A percentile compares a stretch with the other conserved stretches of the same genome.
These are phyloP conservation scores for Kryptopterus vitreolus DNA, from an alignment of 2,797 vertebrate species.

Conservation along the genomic window DNA sequence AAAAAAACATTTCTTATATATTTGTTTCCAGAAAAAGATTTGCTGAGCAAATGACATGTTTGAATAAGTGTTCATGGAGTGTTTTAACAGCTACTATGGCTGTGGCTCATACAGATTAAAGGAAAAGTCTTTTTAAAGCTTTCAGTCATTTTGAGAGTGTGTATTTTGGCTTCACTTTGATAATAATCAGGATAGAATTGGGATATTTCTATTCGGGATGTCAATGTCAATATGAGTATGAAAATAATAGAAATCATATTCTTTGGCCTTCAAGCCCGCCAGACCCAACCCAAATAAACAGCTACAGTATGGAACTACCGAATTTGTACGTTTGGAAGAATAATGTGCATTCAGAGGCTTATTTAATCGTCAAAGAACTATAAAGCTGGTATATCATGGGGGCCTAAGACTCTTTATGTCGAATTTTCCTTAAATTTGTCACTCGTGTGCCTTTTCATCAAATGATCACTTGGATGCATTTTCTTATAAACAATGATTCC, in stretches of 20 bases:
- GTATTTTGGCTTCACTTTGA: neutral
- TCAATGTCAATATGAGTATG: neutral
- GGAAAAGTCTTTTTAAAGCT: slow-evolving; percentile 1
- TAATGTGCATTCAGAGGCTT: neutral
- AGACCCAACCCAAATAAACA: neutral
- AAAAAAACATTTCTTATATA: neutral
- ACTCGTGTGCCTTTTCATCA: neutral
- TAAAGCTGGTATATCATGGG: neutral
- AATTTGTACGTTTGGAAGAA: neutral
- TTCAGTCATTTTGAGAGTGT: neutral
- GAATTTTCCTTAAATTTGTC: slow-evolving; percentile 7
- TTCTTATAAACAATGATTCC: neutral
- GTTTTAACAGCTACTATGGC: slow-evolving; percentile 6
- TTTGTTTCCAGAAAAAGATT: neutral
- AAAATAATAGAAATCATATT: neutral
- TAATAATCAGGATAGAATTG: neutral
- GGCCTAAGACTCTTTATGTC: neutral
- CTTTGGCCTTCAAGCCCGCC: neutral
- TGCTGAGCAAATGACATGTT: neutral
- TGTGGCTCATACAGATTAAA: slow-evolving; percentile 6
- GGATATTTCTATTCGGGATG: neutral
- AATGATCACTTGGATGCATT: neutral
- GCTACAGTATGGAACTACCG: neutral
- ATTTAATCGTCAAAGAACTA: no score
- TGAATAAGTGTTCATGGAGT: neutral